Conservation (phyloP, 1,140 invertebrate genomes). For the Lepidurus apus region DNA sequence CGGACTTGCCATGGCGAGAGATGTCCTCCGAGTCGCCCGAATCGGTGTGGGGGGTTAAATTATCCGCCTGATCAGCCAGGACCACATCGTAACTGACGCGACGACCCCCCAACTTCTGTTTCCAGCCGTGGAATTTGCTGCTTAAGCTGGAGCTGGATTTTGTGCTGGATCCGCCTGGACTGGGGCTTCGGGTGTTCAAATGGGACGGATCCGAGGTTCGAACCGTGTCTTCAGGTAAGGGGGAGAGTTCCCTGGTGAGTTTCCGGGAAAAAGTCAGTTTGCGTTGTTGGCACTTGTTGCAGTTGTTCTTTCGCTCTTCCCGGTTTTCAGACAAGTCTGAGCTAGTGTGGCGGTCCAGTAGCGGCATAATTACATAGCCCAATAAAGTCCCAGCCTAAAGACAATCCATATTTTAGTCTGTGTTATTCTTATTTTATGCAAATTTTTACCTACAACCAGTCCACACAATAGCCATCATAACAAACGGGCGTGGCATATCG, state of each 20-base stretch:
- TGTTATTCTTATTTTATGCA: too few species aligned
- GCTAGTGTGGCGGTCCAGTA: neutral
- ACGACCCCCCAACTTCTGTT: neutral
- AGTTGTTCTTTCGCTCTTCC: neutral
- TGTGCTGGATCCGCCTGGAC: neutral
- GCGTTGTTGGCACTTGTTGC: neutral
- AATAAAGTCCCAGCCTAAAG: neutral
- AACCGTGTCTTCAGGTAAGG: neutral
- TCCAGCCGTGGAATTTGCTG: conserved; percentile 7
- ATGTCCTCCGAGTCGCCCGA: too few species aligned
- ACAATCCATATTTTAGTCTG: too few species aligned
- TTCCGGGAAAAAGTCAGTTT: neutral
- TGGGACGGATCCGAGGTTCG: neutral
- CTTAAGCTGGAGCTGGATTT: neutral
- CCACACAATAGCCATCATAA: neutral
- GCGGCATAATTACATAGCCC: neutral
- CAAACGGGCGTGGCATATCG: neutral
- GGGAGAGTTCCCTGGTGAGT: neutral
- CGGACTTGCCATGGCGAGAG: too few species aligned
- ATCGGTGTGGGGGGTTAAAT: neutral
- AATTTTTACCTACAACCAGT: too few species aligned
- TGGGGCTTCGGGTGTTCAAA: neutral
- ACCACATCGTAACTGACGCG: neutral
- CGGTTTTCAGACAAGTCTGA: neutral
- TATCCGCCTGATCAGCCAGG: neutral